Base-by-base conservation (phyloP, 2,888 invertebrate genomes). In the Xanthorhoe spadicearia region DNA sequence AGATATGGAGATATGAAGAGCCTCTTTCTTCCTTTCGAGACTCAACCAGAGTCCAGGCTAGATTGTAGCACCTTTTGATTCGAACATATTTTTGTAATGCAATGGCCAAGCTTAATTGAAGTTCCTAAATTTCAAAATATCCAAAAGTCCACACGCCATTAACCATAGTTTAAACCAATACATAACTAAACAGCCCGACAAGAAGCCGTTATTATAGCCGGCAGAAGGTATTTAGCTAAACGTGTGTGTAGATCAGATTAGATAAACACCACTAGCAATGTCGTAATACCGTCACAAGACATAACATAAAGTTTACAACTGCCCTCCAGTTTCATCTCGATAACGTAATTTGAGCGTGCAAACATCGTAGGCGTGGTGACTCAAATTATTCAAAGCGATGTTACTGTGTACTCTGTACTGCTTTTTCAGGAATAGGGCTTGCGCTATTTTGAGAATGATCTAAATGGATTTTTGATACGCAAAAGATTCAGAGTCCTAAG, bases 331-430 rank as follows among this genome's bases (percentile, higher is more conserved):
- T 81, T 70, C 76, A 81, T 81, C 81, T 82, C 73, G 79, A 82
- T 86, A 82, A 79, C 76, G 60, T 75, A 81, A 80, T 83, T 83
- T 81, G 77, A 76, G 73, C 68, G 75, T 74, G 76, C 79, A 78
- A 76, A 79, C 78, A 77, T 76, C 67, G 74, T 74, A 76, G 70
- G 72, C 79, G 75, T 78, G 56, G 66, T 66, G 56, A 72, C 75
- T 79, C 77, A 77, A 83, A 19, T 83, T 82, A 81, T 74, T 43
- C 57, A 66, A 71, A 71, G 35, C 43, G 5, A 72, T 72, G 73
- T 74, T 69, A 50, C 49, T 55, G 35, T 38, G 52, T 17, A 17
- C 15, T 6, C 32, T 32, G 32, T 32, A 6, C 13, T 10, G 9
- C 8, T 38, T 38, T 38, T 9, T 38, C 35, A 9, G 35, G 2